phyloP scores from a whole-genome alignment of 2,888 invertebrate genomes.

The Sminthurinus aureus region DNA sequence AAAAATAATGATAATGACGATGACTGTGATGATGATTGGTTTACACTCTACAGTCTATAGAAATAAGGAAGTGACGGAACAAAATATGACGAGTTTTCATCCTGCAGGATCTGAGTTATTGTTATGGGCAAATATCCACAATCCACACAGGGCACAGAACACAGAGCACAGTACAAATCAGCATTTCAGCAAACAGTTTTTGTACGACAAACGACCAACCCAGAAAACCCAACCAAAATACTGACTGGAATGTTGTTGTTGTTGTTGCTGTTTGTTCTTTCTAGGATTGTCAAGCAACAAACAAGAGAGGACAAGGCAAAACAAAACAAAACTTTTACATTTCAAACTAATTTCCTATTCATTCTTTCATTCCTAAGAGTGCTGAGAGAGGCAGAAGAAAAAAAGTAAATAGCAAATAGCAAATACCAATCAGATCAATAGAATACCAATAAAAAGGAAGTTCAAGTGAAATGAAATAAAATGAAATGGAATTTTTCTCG shows the following conservation, averaged over 20 bases:
- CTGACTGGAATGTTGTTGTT: not conserved
- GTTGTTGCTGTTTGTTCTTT: no score
- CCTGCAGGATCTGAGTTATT: not conserved
- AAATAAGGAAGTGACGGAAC: constrained; percentile 6
- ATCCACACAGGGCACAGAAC: no score
- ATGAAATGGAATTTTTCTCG: not conserved
- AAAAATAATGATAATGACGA: constrained; percentile 2
- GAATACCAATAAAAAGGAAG: not conserved
- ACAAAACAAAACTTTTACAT: not conserved
- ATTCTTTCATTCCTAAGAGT: not conserved
- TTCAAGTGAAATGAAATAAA: not conserved
- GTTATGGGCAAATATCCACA: not conserved
- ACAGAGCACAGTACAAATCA: not conserved
- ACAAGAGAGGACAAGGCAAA: not conserved
- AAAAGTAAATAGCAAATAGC: not conserved
- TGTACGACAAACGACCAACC: not conserved
- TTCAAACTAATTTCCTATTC: constrained; percentile 8
- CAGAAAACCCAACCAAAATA: no score
- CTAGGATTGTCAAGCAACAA: no score
- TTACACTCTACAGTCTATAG: no score
- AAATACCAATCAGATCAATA: constrained; percentile 12
- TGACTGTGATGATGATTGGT: not conserved
- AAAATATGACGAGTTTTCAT: not conserved
- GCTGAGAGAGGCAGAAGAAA: not conserved
- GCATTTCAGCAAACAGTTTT: not conserved